These are phyloP conservation scores for Bugula neritina DNA, from an alignment of 2,888 invertebrate genomes.

Conservation along the genomic window DNA sequence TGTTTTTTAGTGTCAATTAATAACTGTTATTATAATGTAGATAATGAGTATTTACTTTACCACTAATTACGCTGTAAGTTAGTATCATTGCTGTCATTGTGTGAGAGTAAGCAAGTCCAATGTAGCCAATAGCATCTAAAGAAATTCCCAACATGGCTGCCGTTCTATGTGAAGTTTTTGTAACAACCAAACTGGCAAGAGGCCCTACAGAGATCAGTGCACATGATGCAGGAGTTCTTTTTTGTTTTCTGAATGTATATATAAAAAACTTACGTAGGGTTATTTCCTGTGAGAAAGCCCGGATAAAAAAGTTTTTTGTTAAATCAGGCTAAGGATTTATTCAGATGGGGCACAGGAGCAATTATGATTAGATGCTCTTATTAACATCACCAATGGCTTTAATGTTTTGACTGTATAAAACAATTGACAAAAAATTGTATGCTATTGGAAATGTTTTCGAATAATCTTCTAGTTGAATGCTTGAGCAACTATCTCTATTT, in stretches of 20 bases:
- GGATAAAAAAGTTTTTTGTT: too few relatives aligned
- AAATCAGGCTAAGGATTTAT: too few relatives aligned
- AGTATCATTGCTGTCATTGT: background rate
- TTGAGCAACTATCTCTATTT: background rate
- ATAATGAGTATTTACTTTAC: background rate
- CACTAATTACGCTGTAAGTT: background rate
- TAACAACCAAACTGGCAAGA: background rate
- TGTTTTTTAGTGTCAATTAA: too few relatives aligned
- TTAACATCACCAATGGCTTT: too few relatives aligned
- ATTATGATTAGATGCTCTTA: too few relatives aligned
- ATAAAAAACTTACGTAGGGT: background rate
- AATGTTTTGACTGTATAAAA: too few relatives aligned
- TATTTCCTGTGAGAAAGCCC: too few relatives aligned
- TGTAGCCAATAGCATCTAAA: background rate
- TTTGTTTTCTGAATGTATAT: background rate
- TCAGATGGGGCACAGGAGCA: too few relatives aligned
- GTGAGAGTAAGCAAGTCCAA: slow-evolving; percentile 7
- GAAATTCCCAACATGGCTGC: background rate
- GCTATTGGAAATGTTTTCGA: too few relatives aligned
- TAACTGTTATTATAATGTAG: background rate
- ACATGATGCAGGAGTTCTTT: background rate
- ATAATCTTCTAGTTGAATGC: too few relatives aligned
- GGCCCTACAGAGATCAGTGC: too few relatives aligned
- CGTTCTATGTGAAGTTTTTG: background rate
- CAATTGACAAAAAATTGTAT: background rate